Percentiles rank a stretch among this genome's conserved stretches.
These are phyloP conservation scores for Troides oblongomaculatus DNA, from an alignment of 2,888 invertebrate genomes.

Conservation along the genomic window DNA sequence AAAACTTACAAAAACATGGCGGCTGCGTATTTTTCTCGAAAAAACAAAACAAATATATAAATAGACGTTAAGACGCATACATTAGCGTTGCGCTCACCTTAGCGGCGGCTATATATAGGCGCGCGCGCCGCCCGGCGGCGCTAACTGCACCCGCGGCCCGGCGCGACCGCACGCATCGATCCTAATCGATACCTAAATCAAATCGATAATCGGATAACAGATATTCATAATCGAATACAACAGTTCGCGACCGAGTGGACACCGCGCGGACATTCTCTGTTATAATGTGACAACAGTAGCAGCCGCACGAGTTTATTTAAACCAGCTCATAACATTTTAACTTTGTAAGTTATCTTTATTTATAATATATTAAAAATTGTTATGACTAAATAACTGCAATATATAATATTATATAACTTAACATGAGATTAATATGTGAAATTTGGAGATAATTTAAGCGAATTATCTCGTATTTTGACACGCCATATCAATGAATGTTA, in stretches of 20 bases:
- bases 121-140: constrained; percentile 49
- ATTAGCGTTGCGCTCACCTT: neutral
- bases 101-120: constrained; percentile 63
- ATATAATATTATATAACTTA: no score
- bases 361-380: neutral
- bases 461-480: no score
- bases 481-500: no score
- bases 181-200: constrained; percentile 27
- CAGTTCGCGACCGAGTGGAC: constrained; percentile 1
- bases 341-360: constrained; percentile 17
- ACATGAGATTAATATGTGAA: no score
- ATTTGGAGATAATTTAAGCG: no score
- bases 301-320: constrained; percentile 12
- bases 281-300: constrained; percentile 21
- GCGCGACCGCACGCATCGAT: constrained; percentile 47
- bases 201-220: constrained; percentile 19
- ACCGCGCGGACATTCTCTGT: constrained; percentile 7
- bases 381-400: no score
- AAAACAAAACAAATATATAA: constrained; percentile 12
- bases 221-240: constrained; percentile 1
- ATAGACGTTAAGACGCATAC: constrained; percentile 12
- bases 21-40: neutral
- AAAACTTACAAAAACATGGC: no score
- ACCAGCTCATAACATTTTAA: neutral
- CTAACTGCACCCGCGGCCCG: constrained; percentile 54